Conservation (phyloP, 2,113 vertebrate genomes). For the Otocyon megalotis region DNA sequence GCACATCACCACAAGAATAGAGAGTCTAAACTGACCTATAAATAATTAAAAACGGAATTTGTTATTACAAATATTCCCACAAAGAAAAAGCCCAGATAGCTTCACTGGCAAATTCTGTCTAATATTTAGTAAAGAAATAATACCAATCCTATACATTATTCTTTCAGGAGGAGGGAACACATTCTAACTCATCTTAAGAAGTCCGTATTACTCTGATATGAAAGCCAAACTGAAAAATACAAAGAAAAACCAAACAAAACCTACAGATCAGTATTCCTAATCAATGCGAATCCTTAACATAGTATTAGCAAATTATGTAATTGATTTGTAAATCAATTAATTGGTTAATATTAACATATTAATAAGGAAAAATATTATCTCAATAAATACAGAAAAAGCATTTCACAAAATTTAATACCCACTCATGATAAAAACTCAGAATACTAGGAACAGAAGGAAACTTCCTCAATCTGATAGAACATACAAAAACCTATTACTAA, state of each 20-base stretch:
- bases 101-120: background rate
- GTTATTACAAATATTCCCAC: background rate
- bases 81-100: background rate
- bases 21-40: background rate
- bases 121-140: background rate
- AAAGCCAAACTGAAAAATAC: conserved; percentile 14
- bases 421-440: conserved; percentile 23
- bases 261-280: background rate
- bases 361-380: background rate
- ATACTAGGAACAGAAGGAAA: background rate
- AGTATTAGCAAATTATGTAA: background rate
- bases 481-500: background rate
- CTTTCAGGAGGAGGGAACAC: background rate
- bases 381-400: background rate
- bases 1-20: background rate
- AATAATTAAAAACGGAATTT: background rate
- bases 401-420: conserved; percentile 16
- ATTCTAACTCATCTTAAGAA: background rate
- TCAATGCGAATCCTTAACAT: background rate
- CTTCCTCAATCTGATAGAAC: background rate
- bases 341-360: background rate
- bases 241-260: background rate
- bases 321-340: background rate
- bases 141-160: background rate
- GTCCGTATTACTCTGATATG: background rate